Base-by-base conservation (phyloP, 2,797 vertebrate species). In the Kryptolebias ocellatus region DNA sequence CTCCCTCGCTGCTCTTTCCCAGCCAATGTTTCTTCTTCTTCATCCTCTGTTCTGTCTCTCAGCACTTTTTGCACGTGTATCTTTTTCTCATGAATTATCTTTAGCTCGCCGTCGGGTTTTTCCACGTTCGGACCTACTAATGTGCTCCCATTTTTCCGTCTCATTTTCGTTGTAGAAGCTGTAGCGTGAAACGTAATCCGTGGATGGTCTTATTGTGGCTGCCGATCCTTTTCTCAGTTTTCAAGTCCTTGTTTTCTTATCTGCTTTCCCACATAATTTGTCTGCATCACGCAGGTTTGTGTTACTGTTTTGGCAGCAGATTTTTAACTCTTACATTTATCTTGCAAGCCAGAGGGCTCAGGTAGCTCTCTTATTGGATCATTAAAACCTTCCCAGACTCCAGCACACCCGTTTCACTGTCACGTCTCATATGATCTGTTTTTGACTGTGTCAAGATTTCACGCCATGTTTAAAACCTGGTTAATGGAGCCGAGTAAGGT, bases 351-450 rank as follows among this genome's bases (percentile, higher is more conserved):
- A 54, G 7, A 51, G 39, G 37, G 54, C 52, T 76, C 60, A 4
- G 55, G 60, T 62, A n/a, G 17, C 46, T 29, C 53, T 39, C n/a
- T 66, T 73, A 76, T 76, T 63, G 75, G 66, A 72, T 72, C 37
- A 53, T 49, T 34, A 61, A 73, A 79, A 53, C 31, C 6, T 53
- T 64, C 49, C 58, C n/a, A 66, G 49, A 46, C 37, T 63, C 18
- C 16, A 29, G 31, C 49, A 79, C 58, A 57, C 44, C 60, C 39
- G 14, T 70, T 67, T 49, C 7, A n/a, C 49, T 70, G 39, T 42
- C 60, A 59, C 66, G 65, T 77, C 37, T 73, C 44, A 24, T 34
- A 57, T 71, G 58, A 47, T 68, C 29, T 49, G 10, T 75, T 52
- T 59, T 57, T 39, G 39, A 42, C 11, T 42, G 39, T 42, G 39